phyloP scores from a whole-genome alignment of 2,113 vertebrate genomes.

The Thryonomys swinderianus region DNA sequence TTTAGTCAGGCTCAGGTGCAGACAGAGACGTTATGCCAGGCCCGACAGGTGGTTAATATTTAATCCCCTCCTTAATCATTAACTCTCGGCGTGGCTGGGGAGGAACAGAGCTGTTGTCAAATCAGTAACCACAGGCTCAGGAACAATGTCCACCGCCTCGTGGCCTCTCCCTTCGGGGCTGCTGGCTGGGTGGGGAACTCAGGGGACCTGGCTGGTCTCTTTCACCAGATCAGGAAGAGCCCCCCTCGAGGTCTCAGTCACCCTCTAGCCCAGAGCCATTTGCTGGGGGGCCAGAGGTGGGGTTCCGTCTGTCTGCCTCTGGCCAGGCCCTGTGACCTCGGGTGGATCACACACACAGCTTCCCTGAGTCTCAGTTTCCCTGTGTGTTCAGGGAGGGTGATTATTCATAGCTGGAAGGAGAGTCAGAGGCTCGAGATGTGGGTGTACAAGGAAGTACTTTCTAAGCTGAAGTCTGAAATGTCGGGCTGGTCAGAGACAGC shows the following conservation, averaged over 20 bases:
- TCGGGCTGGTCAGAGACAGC: conserved; percentile 1
- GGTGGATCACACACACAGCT: not conserved
- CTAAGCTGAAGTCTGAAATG: not conserved
- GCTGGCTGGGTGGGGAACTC: not conserved
- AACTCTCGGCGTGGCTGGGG: conserved; percentile 61
- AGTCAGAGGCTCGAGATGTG: conserved; percentile 36
- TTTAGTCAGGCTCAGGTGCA: conserved; percentile 79
- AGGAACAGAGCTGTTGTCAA: conserved; percentile 62
- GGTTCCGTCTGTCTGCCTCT: not conserved
- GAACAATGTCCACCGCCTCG: conserved; percentile 67
- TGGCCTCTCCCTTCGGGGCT: not conserved
- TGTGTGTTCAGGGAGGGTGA: not conserved
- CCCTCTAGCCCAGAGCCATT: not conserved
- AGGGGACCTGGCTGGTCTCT: too few relatives aligned
- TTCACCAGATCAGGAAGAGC: not conserved
- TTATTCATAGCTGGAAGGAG: not conserved
- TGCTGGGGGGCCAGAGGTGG: not conserved
- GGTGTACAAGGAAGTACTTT: conserved; percentile 49
- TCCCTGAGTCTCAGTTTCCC: conserved; percentile 55
- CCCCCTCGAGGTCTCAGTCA: not conserved
- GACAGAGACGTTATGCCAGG: conserved; percentile 72
- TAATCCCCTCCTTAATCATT: conserved; percentile 81
- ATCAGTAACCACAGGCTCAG: conserved; percentile 72
- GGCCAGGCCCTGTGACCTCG: conserved; percentile 2
- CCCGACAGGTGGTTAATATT: conserved; percentile 81